phyloP scores from a whole-genome alignment of 2,797 vertebrate genomes.

The Dendrocincla fuliginosa region DNA sequence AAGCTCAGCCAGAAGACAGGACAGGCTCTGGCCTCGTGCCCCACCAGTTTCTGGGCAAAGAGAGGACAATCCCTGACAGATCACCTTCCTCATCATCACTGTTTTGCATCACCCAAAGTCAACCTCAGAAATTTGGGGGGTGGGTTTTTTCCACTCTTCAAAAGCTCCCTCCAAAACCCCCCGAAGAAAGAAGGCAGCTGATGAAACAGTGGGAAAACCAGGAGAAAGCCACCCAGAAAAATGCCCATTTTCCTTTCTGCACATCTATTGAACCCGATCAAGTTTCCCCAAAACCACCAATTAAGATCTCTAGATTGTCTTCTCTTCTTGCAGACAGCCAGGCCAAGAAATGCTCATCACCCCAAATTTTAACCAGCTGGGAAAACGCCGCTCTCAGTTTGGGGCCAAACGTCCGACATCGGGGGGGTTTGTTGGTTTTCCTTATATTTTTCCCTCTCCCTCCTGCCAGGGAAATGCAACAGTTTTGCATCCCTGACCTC shows the following conservation, averaged over 20 bases:
- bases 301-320: background rate
- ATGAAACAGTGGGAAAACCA: accelerated
- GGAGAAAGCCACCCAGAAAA: background rate
- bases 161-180: background rate
- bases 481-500: background rate
- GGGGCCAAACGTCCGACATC: background rate
- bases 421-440: background rate
- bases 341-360: background rate
- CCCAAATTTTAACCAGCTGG: background rate
- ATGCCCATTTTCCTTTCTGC: background rate
- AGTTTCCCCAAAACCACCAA: background rate
- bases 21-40: background rate
- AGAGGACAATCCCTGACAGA: background rate
- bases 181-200: background rate
- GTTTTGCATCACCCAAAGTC: background rate
- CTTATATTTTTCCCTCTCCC: background rate
- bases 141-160: background rate
- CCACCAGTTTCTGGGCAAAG: background rate
- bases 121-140: background rate
- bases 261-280: background rate
- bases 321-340: background rate
- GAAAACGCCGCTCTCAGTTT: background rate
- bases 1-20: background rate
- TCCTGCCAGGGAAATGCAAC: background rate
- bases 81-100: background rate